Base-by-base conservation (phyloP, 1,140 invertebrate genomes). In the Cydia pomonella region DNA sequence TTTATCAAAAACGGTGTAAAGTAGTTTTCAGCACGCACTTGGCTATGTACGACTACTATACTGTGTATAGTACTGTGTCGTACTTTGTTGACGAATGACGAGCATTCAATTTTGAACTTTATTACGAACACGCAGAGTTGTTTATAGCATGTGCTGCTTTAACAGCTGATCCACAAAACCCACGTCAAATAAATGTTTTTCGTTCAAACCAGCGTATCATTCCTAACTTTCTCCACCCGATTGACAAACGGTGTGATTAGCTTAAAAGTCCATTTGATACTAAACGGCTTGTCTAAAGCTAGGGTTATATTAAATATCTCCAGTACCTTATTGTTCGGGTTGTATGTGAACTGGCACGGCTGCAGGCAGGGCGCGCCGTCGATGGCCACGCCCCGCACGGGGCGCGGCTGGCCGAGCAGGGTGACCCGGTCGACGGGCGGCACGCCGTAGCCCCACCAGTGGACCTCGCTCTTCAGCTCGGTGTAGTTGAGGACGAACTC, bases 381-480 rank as follows among this genome's bases (percentile, higher is more conserved):
- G 12, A 93, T 72, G 3, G 80, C 85, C 13, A 93, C 88, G 0
- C 80, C 73, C 25, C 82, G 83, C 29, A 92, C 82, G 12, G 84
- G 69, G n/a, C n/a, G n/a, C n/a, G n/a, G n/a, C n/a, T 87, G 89
- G 6, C 81, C 86, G 33, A 87, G 79, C 0, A 93, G 77, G 0
- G 79, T 81, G 72, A 93, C 84, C 18, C 82, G 82, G 73, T 89
- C 83, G 4, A 93, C 69, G 0, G 93, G 89, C 0, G 94, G 93
- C 0, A 92, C 91, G 0, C 94, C 94, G 73, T 90, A 92, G 0
- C 93, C 93, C 92, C 93, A 94, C 88, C 93, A 94, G 4, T 89
- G 75, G 23, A 92, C 89, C n/a, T 74, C 75, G 73, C 92, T 94
- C 1, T 80, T 81, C 1, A 96, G 75, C 29, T 85, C 90, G 33